Base-by-base conservation (phyloP, 1,140 invertebrate species). In the Melipona quadrifasciata region DNA sequence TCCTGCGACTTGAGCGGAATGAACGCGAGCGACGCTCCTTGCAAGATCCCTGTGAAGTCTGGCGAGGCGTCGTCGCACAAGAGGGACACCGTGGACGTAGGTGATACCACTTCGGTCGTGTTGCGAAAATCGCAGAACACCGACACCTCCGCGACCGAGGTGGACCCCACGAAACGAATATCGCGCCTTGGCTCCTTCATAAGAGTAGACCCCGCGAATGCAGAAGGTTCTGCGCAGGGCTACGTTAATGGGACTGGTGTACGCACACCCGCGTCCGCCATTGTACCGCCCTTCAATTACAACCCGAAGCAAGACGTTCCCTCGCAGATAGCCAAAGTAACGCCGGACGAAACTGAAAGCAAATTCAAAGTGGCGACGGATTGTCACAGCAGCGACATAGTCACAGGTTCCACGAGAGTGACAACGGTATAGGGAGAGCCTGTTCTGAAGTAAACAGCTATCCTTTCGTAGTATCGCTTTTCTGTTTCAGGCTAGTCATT, bases 261-360 rank as follows among this genome's bases (percentile, higher is more conserved):
- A 2, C 87, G 89, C 1, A 39, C 72, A 21, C 93, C 93, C n/a
- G 93, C 94, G 10, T 94, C 95, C 34, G 95, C 95, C 14, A 94
- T 95, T 67, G 95, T 95, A 24, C 92, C 93, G 24, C 95, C 95
- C 0, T 96, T 96, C 82, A 96, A 96, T 87, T 96, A 96, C 78
- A 95, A 93, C 74, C 95, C 95, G 11, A 92, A 90, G 61, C 90
- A 89, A 64, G 91, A 92, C 64, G 77, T 86, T 76, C 74, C 88
- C 64, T 74, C 79, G 19, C 89, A 88, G 24, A 82, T 88, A 27
- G 70, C 53, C 75, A 55, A 55, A 71, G 74, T 58, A 57, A 70
- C 68, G 80, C 79, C 90, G 80, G 87, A 91, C 58, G 90, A 92
- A 17, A 83, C 67, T 64, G 89, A 88, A 39, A 72, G 70, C 27